phyloP scores from a whole-genome alignment of 1,140 invertebrate genomes.

The Bombyx mandarina region DNA sequence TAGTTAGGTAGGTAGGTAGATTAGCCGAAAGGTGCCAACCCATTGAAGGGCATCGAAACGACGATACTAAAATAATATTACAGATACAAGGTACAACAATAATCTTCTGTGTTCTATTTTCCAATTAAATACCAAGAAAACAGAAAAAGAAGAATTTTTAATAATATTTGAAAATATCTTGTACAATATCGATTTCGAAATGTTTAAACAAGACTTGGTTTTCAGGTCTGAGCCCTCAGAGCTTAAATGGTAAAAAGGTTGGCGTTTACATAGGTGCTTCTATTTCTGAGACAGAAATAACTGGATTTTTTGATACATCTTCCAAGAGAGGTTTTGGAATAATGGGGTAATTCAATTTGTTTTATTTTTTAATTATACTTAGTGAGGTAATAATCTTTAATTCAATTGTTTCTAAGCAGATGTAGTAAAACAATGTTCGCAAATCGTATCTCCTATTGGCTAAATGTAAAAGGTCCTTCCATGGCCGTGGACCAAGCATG shows the following conservation, averaged over 20 bases:
- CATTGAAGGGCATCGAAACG: no score
- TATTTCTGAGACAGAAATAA: conserved; percentile 74
- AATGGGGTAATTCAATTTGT: conserved; percentile 46
- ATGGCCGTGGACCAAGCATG: conserved; percentile 71
- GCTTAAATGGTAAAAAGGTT: conserved; percentile 75
- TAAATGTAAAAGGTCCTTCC: no score
- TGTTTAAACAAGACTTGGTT: not conserved
- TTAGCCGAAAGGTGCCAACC: no score
- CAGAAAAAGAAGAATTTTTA: not conserved
- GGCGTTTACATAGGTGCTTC: conserved; percentile 79
- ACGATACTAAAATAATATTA: not conserved
- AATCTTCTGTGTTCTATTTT: not conserved
- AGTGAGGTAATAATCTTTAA: not conserved
- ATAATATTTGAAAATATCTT: not conserved
- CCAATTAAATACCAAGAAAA: not conserved
- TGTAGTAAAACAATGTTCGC: conserved; percentile 76
- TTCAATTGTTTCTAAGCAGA: conserved; percentile 28
- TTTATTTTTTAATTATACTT: not conserved
- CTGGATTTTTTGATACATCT: conserved; percentile 77
- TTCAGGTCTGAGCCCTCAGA: conserved; percentile 76
- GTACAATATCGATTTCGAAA: not conserved
- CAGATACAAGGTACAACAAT: not conserved
- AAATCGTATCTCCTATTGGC: no score
- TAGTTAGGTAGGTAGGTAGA: no score
- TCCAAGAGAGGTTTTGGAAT: conserved; percentile 68